Percentiles rank a stretch among this genome's conserved stretches.
phyloP scores from a whole-genome alignment of 1,140 invertebrate genomes.

The Dendrolimus punctatus region DNA sequence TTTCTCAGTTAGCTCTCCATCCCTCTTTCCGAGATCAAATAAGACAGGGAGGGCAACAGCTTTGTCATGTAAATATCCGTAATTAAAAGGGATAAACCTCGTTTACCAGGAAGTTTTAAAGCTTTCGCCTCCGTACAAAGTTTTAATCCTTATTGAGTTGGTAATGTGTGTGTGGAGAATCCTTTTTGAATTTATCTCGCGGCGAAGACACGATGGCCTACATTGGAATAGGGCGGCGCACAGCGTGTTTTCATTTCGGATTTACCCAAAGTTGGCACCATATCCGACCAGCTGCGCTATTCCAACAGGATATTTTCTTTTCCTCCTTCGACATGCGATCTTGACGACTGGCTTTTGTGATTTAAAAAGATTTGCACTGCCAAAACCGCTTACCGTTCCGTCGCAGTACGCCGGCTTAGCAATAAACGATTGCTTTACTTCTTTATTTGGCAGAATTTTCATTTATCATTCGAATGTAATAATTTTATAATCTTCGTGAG shows the following conservation, averaged over 20 bases:
- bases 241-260: constrained; percentile 64
- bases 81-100: constrained; percentile 45
- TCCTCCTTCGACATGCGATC: constrained; percentile 58
- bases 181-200: constrained; percentile 62
- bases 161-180: constrained; percentile 48
- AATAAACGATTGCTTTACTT: constrained; percentile 28
- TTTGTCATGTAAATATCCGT: constrained; percentile 32
- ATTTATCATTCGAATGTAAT: too few species aligned
- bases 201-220: constrained; percentile 48
- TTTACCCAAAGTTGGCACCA: constrained; percentile 57
- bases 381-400: constrained; percentile 54
- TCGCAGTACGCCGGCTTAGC: constrained; percentile 29
- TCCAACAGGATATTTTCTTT: constrained; percentile 65
- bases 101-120: constrained; percentile 45
- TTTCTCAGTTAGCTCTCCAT: constrained; percentile 9
- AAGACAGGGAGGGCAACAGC: constrained; percentile 9
- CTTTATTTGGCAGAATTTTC: too few species aligned
- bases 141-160: constrained; percentile 66
- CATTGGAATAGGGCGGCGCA: constrained; percentile 24
- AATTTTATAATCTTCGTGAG: too few species aligned
- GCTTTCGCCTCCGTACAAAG: constrained; percentile 48
- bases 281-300: constrained; percentile 56
- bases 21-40: constrained; percentile 8
- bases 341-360: constrained; percentile 67
- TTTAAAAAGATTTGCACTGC: constrained; percentile 65